Evolutionary conservation across 1,140 invertebrate species (phyloP).

Genomic region (Drosophila hydei): DNA sequence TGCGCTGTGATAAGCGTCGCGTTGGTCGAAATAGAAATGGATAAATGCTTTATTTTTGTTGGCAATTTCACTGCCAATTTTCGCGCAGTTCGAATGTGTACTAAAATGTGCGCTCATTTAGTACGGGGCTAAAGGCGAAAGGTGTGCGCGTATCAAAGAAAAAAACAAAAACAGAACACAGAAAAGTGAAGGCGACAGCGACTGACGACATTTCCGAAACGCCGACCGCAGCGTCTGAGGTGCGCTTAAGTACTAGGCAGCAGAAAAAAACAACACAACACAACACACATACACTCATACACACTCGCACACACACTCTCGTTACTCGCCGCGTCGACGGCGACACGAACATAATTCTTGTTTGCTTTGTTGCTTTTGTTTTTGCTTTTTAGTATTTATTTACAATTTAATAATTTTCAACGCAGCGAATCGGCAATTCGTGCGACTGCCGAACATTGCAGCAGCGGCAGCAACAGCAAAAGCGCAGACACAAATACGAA

Average conservation of each 20-base stretch:
- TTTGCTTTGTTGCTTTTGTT: constrained; percentile 18
- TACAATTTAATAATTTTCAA: constrained; percentile 67
- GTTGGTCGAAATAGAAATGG: constrained; percentile 27
- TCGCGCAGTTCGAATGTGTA: constrained; percentile 51
- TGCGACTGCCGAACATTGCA: constrained; percentile 35
- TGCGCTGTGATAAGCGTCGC: constrained; percentile 48
- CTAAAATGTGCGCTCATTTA: constrained; percentile 46
- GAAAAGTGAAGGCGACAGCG: constrained; percentile 32
- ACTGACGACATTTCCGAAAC: constrained; percentile 43
- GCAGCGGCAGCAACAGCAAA: constrained; percentile 10
- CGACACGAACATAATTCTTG: constrained; percentile 62
- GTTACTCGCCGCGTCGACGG: constrained; percentile 34
- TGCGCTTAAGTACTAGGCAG: constrained; percentile 59
- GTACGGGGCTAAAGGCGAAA: constrained; percentile 48
- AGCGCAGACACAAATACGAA: not conserved
- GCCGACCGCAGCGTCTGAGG: constrained; percentile 57
- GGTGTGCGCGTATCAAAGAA: constrained; percentile 16
- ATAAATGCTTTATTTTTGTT: not conserved
- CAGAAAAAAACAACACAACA: constrained; percentile 24
- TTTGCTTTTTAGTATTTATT: constrained; percentile 56
- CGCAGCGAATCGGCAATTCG: constrained; percentile 45
- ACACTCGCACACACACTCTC: not conserved
- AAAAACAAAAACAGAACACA: constrained; percentile 3
- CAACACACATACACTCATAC: constrained; percentile 7
- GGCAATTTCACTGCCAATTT: constrained; percentile 51